These are phyloP conservation scores for Aleiodes alternator DNA, from an alignment of 2,888 invertebrate genomes.

Conservation along the genomic window DNA sequence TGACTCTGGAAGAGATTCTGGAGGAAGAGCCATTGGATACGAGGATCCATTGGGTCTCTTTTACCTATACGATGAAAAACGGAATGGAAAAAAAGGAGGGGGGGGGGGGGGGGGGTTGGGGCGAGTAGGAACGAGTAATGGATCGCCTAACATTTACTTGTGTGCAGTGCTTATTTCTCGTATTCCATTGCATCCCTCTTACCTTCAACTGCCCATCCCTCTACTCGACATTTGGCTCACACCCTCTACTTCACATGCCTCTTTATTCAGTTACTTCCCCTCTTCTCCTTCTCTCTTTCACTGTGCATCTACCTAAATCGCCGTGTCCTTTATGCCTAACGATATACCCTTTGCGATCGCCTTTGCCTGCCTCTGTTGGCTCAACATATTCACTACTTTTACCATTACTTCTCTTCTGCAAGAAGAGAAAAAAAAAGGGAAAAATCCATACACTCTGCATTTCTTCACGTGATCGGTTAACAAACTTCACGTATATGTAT, in stretches of 20 bases:
- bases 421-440: conserved; percentile 20
- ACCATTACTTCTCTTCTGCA: conserved; percentile 20
- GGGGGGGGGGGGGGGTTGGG: conserved; percentile 23
- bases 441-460: conserved; percentile 31
- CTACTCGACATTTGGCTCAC: conserved; percentile 51
- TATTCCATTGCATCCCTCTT: conserved; percentile 50
- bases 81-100: conserved; percentile 29
- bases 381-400: conserved; percentile 41
- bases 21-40: conserved; percentile 12
- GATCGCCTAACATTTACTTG: conserved; percentile 63
- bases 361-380: conserved; percentile 40
- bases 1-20: conserved; percentile 39
- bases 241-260: conserved; percentile 50
- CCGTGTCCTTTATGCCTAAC: conserved; percentile 38
- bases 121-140: conserved; percentile 58
- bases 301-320: conserved; percentile 54
- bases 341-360: conserved; percentile 39
- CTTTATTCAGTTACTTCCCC: conserved; percentile 50
- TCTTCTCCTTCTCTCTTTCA: conserved; percentile 16
- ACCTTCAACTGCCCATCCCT: conserved; percentile 61
- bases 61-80: conserved; percentile 27
- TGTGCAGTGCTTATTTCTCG: conserved; percentile 55
- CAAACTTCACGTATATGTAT: too few relatives aligned
- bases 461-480: background rate
- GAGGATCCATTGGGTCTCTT: conserved; percentile 14